Evolutionary conservation across 1,140 invertebrate genomes (phyloP).

Genomic region (Panulirus ornatus): DNA sequence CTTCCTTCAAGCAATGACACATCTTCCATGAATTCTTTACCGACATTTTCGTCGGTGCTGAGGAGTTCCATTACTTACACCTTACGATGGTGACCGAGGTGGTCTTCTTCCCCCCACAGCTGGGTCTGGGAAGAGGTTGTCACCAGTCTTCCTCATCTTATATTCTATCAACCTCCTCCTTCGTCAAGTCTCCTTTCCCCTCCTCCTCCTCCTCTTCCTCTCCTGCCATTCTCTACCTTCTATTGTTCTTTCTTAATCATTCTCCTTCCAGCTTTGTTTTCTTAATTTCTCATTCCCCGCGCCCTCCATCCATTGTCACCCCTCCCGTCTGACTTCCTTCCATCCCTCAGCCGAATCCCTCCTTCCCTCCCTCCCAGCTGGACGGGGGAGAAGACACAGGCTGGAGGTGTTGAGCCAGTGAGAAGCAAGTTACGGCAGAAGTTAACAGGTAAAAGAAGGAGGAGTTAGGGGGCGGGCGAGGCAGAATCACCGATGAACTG

Average conservation of each 20-base stretch:
- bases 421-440: conserved; percentile 4
- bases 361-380: not conserved
- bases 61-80: not conserved
- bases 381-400: conserved; percentile 13
- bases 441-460: conserved; percentile 41
- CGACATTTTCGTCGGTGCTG: not conserved
- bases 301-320: not conserved
- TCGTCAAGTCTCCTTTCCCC: not conserved
- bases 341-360: not conserved
- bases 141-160: too few relatives aligned
- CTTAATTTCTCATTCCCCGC: not conserved
- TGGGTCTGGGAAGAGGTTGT: too few relatives aligned
- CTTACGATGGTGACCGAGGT: not conserved
- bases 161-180: too few relatives aligned
- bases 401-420: not conserved
- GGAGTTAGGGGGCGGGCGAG: not conserved
- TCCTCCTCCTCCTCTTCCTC: not conserved
- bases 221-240: not conserved
- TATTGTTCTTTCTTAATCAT: too few relatives aligned
- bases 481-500: not conserved
- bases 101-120: not conserved
- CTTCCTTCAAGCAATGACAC: not conserved
- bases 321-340: not conserved
- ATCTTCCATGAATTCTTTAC: not conserved
- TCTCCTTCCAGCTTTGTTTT: not conserved